phyloP scores from a whole-genome alignment of 2,888 invertebrate genomes.

The Choreutis nemorana region DNA sequence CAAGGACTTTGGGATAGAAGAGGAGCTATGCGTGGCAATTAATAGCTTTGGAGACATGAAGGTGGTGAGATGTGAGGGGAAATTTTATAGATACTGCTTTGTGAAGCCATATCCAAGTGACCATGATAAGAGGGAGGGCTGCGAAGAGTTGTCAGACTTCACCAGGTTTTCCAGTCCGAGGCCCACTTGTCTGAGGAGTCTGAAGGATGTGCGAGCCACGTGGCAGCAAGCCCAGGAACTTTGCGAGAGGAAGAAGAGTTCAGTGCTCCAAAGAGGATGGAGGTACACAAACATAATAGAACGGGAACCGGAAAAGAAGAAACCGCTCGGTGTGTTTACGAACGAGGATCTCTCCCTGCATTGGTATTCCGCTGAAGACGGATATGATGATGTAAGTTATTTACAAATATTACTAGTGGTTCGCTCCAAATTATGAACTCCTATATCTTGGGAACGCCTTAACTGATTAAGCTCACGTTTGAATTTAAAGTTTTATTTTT shows the following conservation, averaged over 20 bases:
- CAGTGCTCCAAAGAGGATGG: slow-evolving; percentile 46
- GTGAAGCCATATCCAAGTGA: slow-evolving; percentile 31
- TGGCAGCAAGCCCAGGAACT: slow-evolving; percentile 39
- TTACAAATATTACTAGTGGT: background rate
- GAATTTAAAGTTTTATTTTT: no score
- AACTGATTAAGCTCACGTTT: no score
- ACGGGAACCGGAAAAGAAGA: no score
- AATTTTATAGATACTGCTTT: slow-evolving; percentile 44
- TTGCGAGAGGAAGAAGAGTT: slow-evolving; percentile 30
- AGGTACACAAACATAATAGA: slow-evolving; percentile 42
- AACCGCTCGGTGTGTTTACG: slow-evolving; percentile 37
- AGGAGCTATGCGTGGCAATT: slow-evolving; percentile 38
- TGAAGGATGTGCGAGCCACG: slow-evolving; percentile 37
- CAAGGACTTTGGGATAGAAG: slow-evolving; percentile 21
- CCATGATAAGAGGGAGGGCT: slow-evolving; percentile 24
- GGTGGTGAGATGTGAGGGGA: slow-evolving; percentile 35
- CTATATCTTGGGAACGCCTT: background rate
- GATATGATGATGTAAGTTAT: slow-evolving; percentile 20
- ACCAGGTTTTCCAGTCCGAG: slow-evolving; percentile 37
- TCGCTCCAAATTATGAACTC: no score
- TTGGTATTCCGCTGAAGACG: slow-evolving; percentile 23
- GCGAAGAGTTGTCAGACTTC: slow-evolving; percentile 22
- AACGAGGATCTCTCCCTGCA: slow-evolving; percentile 19
- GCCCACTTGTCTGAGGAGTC: slow-evolving; percentile 33
- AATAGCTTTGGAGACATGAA: slow-evolving; percentile 33